Base-by-base conservation (phyloP, 2,888 invertebrate species). In the Phlogophora meticulosa region DNA sequence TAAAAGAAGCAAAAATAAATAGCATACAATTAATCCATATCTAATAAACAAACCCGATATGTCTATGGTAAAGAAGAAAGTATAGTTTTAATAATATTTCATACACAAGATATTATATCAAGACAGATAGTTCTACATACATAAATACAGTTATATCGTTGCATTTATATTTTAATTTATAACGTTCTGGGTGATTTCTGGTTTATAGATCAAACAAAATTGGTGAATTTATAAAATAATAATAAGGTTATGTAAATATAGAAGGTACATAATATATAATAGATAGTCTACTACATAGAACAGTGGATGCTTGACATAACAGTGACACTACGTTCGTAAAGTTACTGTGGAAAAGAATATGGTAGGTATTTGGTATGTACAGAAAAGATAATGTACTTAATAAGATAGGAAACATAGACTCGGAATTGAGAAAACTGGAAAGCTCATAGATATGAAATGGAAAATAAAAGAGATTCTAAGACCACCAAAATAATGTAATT, bases 1-100 rank as follows among this genome's bases (percentile, higher is more conserved):
- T 78, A 84, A 87, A 92, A 88, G 89, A 92, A 91, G 92, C 84
- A 86, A 68, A 82, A 89, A 88, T 83, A 87, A 90, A 89, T 81
- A 86, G 87, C 88, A 85, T 83, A 86, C 81, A 84, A 73, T 81
- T 77, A 83, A 83, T 85, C 64, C 79, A 75, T 81, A 64, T 81
- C 85, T 84, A 89, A 85, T 82, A 86, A 87, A 88, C 86, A 87
- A 87, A 89, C 82, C 83, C 82, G 84, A 83, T 77, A 84, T 80
- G 70, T 84, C 85, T 89, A 89, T 82, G 64, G 70, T 84, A 85
- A 81, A 79, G 58, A 82, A 78, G 65, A 82, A 82, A 82, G 64
- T 72, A 61, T 72, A 72, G 32, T 64, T 79, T 67, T 73, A 76
- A 75, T 73, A 74, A 76, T 80, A 80, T 75, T 51, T 56, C 56